Percentiles rank a stretch among this genome's conserved stretches.
Conservation (phyloP, 1,140 invertebrate genomes). For the Diuraphis noxia region DNA sequence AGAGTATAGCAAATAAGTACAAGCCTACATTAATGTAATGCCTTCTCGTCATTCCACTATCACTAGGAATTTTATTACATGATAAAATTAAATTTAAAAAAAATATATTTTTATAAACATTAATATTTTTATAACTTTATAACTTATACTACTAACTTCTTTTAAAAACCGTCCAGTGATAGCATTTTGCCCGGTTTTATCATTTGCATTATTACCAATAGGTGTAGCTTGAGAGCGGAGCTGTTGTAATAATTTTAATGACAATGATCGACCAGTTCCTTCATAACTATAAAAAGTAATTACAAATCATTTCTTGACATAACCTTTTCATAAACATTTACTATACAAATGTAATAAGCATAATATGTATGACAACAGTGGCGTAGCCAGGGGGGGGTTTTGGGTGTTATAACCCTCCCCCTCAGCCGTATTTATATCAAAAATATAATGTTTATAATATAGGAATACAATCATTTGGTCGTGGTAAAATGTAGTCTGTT, state of each 20-base stretch:
- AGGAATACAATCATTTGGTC: too few relatives aligned
- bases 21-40: background rate
- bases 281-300: constrained; percentile 75
- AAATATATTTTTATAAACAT: too few relatives aligned
- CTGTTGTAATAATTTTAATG: constrained; percentile 92
- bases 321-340: background rate
- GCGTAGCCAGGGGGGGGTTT: too few relatives aligned
- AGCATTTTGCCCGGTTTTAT: constrained; percentile 60
- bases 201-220: constrained; percentile 61
- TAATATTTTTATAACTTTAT: background rate
- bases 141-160: constrained; percentile 60
- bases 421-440: too few relatives aligned
- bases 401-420: too few relatives aligned
- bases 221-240: constrained; percentile 69
- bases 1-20: too few relatives aligned
- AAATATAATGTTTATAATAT: too few relatives aligned
- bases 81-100: too few relatives aligned
- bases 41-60: background rate
- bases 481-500: too few relatives aligned
- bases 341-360: too few relatives aligned
- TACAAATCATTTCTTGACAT: background rate
- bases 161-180: constrained; percentile 63
- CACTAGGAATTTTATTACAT: background rate
- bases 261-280: constrained; percentile 95
- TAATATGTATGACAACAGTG: too few relatives aligned